Conservation (phyloP, 2,888 invertebrate genomes). For the Flexamia atlantica region DNA sequence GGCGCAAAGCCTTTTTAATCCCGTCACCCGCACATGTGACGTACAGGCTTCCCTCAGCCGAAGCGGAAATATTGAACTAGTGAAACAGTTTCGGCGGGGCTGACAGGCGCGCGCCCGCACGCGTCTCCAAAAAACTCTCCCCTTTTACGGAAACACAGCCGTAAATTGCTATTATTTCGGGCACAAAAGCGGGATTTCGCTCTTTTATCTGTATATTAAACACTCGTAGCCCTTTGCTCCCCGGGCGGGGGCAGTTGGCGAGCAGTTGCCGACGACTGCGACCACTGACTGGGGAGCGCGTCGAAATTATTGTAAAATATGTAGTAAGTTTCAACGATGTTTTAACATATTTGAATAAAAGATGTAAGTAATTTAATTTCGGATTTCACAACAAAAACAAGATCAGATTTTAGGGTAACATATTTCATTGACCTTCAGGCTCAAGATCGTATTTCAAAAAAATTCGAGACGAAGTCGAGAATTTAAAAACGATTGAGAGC, state of each 20-base stretch:
- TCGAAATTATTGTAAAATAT: no score
- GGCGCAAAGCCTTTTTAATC: slow-evolving; percentile 11
- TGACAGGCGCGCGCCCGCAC: slow-evolving; percentile 54
- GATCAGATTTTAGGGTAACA: no score
- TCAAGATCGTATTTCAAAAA: no score
- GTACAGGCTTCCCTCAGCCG: neutral
- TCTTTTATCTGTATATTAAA: slow-evolving; percentile 61
- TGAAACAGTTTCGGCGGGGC: slow-evolving; percentile 40
- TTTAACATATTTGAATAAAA: no score
- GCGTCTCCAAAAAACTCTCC: slow-evolving; percentile 62
- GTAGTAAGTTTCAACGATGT: no score
- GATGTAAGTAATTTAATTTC: no score
- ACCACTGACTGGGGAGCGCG: neutral
- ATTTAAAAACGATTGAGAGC: no score
- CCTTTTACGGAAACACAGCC: slow-evolving; percentile 64
- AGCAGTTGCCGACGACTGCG: slow-evolving; percentile 45
- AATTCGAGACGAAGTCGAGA: no score
- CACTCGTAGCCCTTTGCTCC: slow-evolving; percentile 55
- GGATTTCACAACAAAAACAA: no score
- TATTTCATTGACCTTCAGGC: no score
- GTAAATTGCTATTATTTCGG: slow-evolving; percentile 63
- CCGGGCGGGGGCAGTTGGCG: slow-evolving; percentile 51
- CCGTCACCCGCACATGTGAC: slow-evolving; percentile 1
- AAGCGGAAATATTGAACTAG: slow-evolving; percentile 49
- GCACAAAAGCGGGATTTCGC: slow-evolving; percentile 54